Evolutionary conservation across 2,888 invertebrate genomes (phyloP).

Genomic region (Anodontia alba): DNA sequence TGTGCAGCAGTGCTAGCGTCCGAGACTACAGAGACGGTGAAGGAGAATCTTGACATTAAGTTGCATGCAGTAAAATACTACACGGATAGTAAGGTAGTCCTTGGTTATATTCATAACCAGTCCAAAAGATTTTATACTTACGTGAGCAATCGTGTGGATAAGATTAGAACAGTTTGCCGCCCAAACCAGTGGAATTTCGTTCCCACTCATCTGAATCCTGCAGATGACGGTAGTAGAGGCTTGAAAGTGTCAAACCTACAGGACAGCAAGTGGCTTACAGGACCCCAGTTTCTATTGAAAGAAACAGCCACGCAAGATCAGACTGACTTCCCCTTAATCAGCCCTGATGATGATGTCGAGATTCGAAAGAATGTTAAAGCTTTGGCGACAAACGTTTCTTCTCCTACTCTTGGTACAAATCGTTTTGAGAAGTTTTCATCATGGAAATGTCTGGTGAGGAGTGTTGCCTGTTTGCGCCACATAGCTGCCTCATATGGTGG

Average conservation of each 20-base stretch:
- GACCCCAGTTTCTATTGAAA: slow-evolving; percentile 18
- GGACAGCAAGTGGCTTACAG: slow-evolving; percentile 46
- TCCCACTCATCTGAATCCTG: slow-evolving; percentile 52
- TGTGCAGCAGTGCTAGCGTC: slow-evolving; percentile 60
- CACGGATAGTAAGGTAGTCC: slow-evolving; percentile 58
- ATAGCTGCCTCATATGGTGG: slow-evolving; percentile 5
- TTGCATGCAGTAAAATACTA: slow-evolving; percentile 35
- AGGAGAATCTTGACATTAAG: slow-evolving; percentile 35
- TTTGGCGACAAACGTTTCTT: background rate
- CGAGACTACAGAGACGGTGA: slow-evolving; percentile 40
- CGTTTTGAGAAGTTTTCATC: slow-evolving; percentile 42
- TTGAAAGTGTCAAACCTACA: slow-evolving; percentile 22
- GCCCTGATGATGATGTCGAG: slow-evolving; percentile 43
- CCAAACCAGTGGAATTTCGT: slow-evolving; percentile 61
- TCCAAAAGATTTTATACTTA: slow-evolving; percentile 56
- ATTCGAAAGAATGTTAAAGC: slow-evolving; percentile 7
- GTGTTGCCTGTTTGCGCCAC: slow-evolving; percentile 14
- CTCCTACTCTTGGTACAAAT: background rate
- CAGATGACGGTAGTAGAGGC: slow-evolving; percentile 50
- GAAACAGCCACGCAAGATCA: background rate
- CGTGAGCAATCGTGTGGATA: slow-evolving; percentile 53
- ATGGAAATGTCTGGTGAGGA: slow-evolving; percentile 10
- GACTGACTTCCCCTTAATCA: slow-evolving; percentile 23
- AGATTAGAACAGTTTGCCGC: slow-evolving; percentile 22
- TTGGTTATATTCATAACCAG: slow-evolving; percentile 57